Evolutionary conservation across 2,113 vertebrate species (phyloP), one percentile per base, ranked within the genome.

Genomic region (Nicator chloris): DNA sequence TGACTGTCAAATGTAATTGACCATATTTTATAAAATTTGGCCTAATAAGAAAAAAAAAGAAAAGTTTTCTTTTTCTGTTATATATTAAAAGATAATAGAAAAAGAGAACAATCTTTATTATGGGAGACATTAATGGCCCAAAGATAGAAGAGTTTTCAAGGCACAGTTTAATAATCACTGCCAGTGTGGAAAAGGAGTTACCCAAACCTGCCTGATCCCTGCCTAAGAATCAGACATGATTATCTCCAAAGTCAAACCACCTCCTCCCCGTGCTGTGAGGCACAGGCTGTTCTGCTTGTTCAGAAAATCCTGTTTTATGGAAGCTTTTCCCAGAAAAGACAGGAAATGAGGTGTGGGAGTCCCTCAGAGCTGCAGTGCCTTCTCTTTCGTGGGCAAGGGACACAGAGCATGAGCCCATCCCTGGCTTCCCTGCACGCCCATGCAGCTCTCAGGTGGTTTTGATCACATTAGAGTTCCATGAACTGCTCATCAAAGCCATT

Each of bases 261-360:
- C 8, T 59, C 7, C 39, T 35, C 27, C 31, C 28, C 0, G 0
- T 6, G 0, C 21, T 75, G 50, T 44, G 18, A 10, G 69, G 42
- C 26, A 39, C 2, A 42, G 12, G 1, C 12, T 80, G 68, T 35
- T 39, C 28, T 10, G 5, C 73, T 49, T 81, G 5, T 33, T 86
- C 21, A 69, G 50, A 80, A 57, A 60, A 12, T 59, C 54, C 14
- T 31, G 13, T 3, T 81, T 90, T 24, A 10, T 11, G 21, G 31
- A n/a, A 35, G 5, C 6, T 75, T 82, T 78, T 68, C 23, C 35
- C 75, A 68, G 44, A 21, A 79, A 64, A 85, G 39, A 13, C 21
- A 51, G 70, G 44, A 79, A 50, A 31, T 10, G 7, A 64, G 11
- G 4, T 17, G 37, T 15, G 60, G 26, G n/a, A 15, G 71, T 12